A percentile compares a stretch with the other conserved stretches of the same genome.
phyloP scores from a whole-genome alignment of 1,140 invertebrate genomes.

The Brachionus plicatilis region DNA sequence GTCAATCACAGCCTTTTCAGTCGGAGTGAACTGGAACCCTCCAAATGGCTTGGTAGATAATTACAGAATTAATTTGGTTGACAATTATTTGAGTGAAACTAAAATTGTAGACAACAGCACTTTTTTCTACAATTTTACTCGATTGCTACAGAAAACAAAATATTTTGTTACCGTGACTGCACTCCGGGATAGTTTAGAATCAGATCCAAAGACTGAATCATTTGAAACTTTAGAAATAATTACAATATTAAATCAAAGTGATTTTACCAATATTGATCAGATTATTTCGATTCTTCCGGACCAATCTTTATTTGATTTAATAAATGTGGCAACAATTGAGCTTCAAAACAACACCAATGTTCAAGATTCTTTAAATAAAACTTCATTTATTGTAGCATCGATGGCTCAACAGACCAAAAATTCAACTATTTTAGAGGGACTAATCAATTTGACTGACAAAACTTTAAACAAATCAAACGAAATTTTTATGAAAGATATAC shows the following conservation, averaged over 20 bases:
- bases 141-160: not conserved
- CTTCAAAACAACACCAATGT: not conserved
- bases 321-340: not conserved
- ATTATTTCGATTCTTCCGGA: not conserved
- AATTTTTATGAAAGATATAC: not conserved
- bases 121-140: not conserved
- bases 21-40: not conserved
- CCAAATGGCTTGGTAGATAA: not conserved
- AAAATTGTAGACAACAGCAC: not conserved
- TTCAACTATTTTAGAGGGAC: not conserved
- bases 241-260: not conserved
- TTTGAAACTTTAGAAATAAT: not conserved
- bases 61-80: not conserved
- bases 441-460: not conserved
- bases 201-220: not conserved
- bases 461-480: not conserved
- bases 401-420: not conserved
- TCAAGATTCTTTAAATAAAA: not conserved
- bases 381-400: not conserved
- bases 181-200: not conserved
- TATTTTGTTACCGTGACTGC: not conserved
- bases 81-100: not conserved
- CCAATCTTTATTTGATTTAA: not conserved
- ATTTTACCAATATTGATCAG: not conserved
- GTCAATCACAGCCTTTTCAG: not conserved